Percentiles rank a stretch among this genome's conserved stretches.
phyloP scores from a whole-genome alignment of 2,888 invertebrate species.

The Tanaodytes sp. region DNA sequence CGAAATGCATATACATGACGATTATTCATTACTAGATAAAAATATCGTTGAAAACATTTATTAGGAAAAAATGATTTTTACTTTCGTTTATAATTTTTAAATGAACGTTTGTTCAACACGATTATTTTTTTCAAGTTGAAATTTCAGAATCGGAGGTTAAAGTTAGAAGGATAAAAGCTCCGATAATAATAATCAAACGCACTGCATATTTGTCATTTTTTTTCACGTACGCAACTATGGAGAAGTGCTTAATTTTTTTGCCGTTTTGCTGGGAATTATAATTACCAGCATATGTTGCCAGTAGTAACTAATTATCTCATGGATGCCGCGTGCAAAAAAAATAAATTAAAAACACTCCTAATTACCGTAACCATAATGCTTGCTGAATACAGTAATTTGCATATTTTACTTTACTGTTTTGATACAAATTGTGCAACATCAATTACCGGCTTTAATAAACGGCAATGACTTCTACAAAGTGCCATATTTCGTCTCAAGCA shows the following conservation, averaged over 20 bases:
- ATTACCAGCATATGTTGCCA: conserved; percentile 45
- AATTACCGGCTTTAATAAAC: background rate
- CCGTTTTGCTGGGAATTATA: conserved; percentile 39
- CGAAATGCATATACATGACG: conserved; percentile 25
- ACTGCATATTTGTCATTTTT: no score
- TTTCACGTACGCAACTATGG: conserved; percentile 29
- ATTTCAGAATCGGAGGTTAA: no score
- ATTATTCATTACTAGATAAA: no score
- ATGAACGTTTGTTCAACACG: no score
- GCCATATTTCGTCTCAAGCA: no score
- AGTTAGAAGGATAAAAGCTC: no score
- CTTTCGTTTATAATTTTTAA: no score
- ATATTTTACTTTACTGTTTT: conserved; percentile 14
- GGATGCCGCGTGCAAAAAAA: conserved; percentile 28
- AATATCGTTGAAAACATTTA: no score
- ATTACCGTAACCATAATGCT: conserved; percentile 34
- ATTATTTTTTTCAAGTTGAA: no score
- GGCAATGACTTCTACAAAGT: no score
- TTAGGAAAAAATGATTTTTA: no score
- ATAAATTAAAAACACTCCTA: conserved; percentile 42
- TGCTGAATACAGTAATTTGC: conserved; percentile 20
- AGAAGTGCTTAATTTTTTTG: conserved; percentile 30
- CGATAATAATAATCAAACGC: no score
- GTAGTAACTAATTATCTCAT: conserved; percentile 46
- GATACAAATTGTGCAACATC: conserved; percentile 5